Base-by-base conservation (phyloP, 23 tunicate genomes). In the Clavelina lepadiformis region DNA sequence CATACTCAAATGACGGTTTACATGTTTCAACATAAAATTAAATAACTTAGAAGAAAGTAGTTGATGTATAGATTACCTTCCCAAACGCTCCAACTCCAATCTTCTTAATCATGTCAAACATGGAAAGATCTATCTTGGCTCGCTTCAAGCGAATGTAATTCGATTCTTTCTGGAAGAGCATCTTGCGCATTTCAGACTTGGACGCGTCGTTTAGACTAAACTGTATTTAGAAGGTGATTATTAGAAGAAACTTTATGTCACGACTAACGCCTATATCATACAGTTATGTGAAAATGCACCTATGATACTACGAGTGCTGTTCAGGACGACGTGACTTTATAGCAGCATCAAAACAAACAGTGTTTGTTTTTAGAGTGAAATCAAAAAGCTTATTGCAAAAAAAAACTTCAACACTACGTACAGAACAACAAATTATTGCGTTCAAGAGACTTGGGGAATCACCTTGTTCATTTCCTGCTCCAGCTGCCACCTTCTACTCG, bases 81-180 rank as follows among this genome's bases (percentile, higher is more conserved):
- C 98, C 98, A 55, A 89, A 89, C 22, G 97, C 97, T 5, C 97
- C 97, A 28, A 81, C 91, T 15, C 97, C 97, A 34, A 93, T 72
- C 1, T 53, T 71, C 50, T 85, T 93, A 31, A 80, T 67, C 74
- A 84, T 66, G 5, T 67, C 56, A 47, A 85, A 93, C 89, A 74
- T 74, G 32, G 74, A 61, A 5, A 78, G 53, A 58, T 74, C 83
- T 3, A 93, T 78, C 38, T 93, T 93, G 1, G 82, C 87, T 33
- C 98, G 63, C 50, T 79, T 93, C 73, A 85, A 61, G 26, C 98
- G 72, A 34, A 93, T 71, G 64, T 93, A 74, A 44, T 81, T 75
- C 37, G 98, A 74, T 54, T 85, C 94, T 62, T 79, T 81, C 28
- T 81, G 45, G 62, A 73, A 85, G 32, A 85, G 52, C 88, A 85